These are phyloP conservation scores for Camponotus pennsylvanicus DNA, from an alignment of 1,140 invertebrate species.

Conservation along the genomic window DNA sequence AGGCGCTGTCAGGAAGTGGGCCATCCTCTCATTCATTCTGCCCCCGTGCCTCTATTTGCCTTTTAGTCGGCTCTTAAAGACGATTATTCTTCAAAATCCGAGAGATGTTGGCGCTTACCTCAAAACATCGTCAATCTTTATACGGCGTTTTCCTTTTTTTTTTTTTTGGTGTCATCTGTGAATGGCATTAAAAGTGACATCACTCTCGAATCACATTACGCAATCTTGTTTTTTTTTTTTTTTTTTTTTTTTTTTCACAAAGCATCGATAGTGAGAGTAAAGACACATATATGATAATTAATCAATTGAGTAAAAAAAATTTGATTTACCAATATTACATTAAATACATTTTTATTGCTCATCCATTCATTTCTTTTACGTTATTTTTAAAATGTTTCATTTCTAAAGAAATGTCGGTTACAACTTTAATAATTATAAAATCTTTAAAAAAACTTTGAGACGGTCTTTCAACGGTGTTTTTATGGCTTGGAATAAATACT, in stretches of 20 bases:
- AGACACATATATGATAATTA: constrained; percentile 1
- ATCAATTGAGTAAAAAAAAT: background rate
- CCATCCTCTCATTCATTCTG: constrained; percentile 58
- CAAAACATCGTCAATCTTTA: constrained; percentile 6
- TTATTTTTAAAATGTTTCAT: too few species aligned
- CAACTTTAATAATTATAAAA: too few species aligned
- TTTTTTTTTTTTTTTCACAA: background rate
- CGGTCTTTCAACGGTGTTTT: background rate
- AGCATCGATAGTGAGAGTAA: constrained; percentile 11
- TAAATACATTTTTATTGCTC: background rate
- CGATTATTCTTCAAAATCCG: constrained; percentile 25
- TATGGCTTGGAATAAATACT: background rate
- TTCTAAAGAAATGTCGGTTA: too few species aligned
- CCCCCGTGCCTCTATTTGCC: constrained; percentile 50
- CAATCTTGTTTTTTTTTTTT: background rate
- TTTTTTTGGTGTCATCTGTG: constrained; percentile 6
- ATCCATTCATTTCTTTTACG: background rate
- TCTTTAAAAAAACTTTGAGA: too few species aligned
- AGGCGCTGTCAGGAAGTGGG: constrained; percentile 58
- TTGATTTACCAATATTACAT: background rate
- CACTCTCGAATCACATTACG: constrained; percentile 21
- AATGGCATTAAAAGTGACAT: constrained; percentile 12
- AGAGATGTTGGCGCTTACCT: constrained; percentile 8
- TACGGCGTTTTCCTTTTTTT: background rate
- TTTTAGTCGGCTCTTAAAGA: constrained; percentile 46